Conservation (phyloP, 2,888 invertebrate genomes). For the Marasmarcha lunaedactyla region DNA sequence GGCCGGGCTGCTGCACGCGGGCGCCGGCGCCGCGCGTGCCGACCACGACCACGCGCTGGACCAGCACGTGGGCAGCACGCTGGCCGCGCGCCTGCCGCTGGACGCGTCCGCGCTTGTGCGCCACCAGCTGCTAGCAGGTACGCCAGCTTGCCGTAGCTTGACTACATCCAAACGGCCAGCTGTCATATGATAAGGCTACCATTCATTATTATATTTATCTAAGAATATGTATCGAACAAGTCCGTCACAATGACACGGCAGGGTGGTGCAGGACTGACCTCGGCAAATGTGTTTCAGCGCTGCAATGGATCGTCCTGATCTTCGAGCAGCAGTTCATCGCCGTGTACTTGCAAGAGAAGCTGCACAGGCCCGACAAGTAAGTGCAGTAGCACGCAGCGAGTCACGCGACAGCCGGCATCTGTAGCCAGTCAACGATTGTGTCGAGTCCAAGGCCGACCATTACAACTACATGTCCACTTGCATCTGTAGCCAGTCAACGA, state of each 20-base stretch:
- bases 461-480: no score
- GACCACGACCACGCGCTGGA: conserved; percentile 96
- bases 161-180: neutral
- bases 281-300: conserved; percentile 58
- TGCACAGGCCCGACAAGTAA: conserved; percentile 39
- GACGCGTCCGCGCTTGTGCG: conserved; percentile 93
- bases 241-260: no score
- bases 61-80: conserved; percentile 89
- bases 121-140: conserved; percentile 86
- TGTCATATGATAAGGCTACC: no score
- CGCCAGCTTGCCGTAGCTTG: conserved; percentile 23
- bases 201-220: no score
- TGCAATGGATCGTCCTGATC: conserved; percentile 84
- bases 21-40: conserved; percentile 81
- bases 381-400: no score
- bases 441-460: no score
- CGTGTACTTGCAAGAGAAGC: conserved; percentile 74
- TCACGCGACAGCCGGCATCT: neutral
- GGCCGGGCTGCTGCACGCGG: conserved; percentile 92
- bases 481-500: no score
- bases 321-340: conserved; percentile 91
- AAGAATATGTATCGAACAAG: no score
- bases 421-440: no score
- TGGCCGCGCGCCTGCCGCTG: conserved; percentile 79
- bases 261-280: no score